These are phyloP conservation scores for Himalopsyche anomala DNA, from an alignment of 2,888 invertebrate genomes.

Conservation along the genomic window DNA sequence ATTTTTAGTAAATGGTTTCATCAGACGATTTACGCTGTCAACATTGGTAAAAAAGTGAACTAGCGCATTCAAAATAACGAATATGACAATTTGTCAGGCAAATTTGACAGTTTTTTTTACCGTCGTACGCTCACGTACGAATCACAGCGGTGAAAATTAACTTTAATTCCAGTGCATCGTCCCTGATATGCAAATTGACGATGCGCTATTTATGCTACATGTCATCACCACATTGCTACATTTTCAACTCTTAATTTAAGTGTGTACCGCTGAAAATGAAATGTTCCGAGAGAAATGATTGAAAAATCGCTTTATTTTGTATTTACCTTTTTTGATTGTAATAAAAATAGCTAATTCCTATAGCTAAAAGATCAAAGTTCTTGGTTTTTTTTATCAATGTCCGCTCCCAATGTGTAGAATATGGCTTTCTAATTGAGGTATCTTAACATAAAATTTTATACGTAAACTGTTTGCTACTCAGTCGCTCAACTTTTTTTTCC, in stretches of 20 bases:
- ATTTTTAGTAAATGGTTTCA: too few relatives aligned
- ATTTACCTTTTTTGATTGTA: too few relatives aligned
- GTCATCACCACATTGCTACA: not conserved
- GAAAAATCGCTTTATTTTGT: too few relatives aligned
- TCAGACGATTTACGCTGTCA: not conserved
- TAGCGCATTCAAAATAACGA: slow-evolving; percentile 10
- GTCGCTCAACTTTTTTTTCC: too few relatives aligned
- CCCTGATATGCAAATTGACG: not conserved
- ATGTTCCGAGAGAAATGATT: not conserved
- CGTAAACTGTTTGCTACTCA: too few relatives aligned
- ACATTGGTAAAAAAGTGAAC: not conserved
- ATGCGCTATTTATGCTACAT: not conserved
- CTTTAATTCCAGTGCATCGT: not conserved
- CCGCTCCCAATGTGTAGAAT: too few relatives aligned
- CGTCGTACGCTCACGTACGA: not conserved
- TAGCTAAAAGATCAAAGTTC: too few relatives aligned
- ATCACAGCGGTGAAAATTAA: slow-evolving; percentile 7
- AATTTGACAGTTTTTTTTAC: not conserved
- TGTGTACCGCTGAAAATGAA: not conserved
- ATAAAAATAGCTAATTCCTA: too few relatives aligned
- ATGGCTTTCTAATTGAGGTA: too few relatives aligned
- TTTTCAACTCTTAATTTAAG: not conserved
- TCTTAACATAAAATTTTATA: too few relatives aligned
- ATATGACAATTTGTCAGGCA: slow-evolving; percentile 19
- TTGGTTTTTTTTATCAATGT: too few relatives aligned